A percentile compares a stretch with the other conserved stretches of the same genome.
Conservation (phyloP, 1,140 invertebrate species). For the Adoxophyes honmai region DNA sequence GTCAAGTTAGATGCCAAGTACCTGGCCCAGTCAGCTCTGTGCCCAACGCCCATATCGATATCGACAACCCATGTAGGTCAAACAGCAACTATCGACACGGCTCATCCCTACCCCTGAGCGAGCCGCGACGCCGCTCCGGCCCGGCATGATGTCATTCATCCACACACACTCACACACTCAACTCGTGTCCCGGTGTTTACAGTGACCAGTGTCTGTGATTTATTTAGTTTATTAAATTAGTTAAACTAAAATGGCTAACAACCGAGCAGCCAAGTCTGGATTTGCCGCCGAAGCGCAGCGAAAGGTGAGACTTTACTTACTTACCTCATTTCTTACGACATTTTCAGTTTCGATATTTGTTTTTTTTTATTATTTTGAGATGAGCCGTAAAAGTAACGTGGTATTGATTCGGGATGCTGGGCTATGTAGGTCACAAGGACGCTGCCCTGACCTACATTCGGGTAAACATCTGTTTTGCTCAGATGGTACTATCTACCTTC, state of each 20-base stretch:
- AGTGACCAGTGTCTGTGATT: slow-evolving; percentile 64
- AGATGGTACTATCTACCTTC: too few species aligned
- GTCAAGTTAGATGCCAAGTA: too few species aligned
- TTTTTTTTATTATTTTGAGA: too few species aligned
- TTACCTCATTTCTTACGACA: too few species aligned
- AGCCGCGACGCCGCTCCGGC: slow-evolving; percentile 9
- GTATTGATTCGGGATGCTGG: slow-evolving; percentile 68
- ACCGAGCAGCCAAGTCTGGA: slow-evolving; percentile 94
- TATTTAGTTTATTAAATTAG: slow-evolving; percentile 43
- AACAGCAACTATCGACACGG: slow-evolving; percentile 11
- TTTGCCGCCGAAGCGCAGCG: slow-evolving; percentile 95
- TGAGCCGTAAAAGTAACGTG: background rate
- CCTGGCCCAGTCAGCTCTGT: too few species aligned
- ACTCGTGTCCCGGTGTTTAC: slow-evolving; percentile 28
- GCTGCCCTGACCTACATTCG: slow-evolving; percentile 63
- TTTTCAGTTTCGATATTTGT: too few species aligned
- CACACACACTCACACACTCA: slow-evolving; percentile 12
- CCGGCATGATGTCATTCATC: slow-evolving; percentile 25
- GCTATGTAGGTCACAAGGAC: slow-evolving; percentile 60
- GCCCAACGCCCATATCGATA: too few species aligned
- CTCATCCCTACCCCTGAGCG: slow-evolving; percentile 1
- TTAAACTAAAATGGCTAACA: slow-evolving; percentile 87
- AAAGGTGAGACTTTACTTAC: too few species aligned
- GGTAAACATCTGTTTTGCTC: slow-evolving; percentile 26
- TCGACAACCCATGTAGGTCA: too few species aligned